Evolutionary conservation across 2,113 vertebrate genomes (phyloP).

Genomic region (Brachyhypopomus gauderio): DNA sequence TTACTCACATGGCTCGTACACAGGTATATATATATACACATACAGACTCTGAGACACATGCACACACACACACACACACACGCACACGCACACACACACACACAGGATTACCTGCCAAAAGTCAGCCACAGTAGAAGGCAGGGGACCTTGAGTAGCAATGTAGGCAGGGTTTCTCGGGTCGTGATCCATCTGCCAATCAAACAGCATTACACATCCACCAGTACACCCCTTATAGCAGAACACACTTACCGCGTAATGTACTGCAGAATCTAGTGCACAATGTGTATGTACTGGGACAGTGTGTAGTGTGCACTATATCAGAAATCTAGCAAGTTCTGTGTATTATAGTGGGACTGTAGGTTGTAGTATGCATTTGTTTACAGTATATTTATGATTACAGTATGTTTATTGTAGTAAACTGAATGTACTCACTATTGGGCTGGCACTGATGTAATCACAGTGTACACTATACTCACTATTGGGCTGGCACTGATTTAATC

Average conservation of each 20-base stretch:
- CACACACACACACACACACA: constrained; percentile 15
- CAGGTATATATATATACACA: neutral
- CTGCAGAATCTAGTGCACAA: neutral
- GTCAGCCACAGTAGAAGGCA: constrained; percentile 91
- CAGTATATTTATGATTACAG: neutral
- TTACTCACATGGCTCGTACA: neutral
- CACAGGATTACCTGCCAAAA: constrained; percentile 91
- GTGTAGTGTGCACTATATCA: neutral
- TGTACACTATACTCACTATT: constrained; percentile 84
- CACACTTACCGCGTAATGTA: neutral
- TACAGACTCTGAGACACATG: neutral
- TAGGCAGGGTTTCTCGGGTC: constrained; percentile 93
- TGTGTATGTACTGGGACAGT: neutral
- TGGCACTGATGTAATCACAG: constrained; percentile 73
- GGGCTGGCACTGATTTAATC: constrained; percentile 81
- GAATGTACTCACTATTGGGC: constrained; percentile 89
- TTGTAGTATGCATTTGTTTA: too few relatives aligned
- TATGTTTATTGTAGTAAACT: constrained; percentile 61
- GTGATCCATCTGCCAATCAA: constrained; percentile 88
- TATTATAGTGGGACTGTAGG: constrained; percentile 6
- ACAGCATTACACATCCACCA: neutral
- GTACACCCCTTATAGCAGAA: neutral
- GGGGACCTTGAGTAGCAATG: constrained; percentile 91
- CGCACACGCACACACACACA: neutral
- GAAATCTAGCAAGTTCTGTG: neutral